Base-by-base conservation (phyloP, 2,113 vertebrate species). In the Microtus richardsoni region DNA sequence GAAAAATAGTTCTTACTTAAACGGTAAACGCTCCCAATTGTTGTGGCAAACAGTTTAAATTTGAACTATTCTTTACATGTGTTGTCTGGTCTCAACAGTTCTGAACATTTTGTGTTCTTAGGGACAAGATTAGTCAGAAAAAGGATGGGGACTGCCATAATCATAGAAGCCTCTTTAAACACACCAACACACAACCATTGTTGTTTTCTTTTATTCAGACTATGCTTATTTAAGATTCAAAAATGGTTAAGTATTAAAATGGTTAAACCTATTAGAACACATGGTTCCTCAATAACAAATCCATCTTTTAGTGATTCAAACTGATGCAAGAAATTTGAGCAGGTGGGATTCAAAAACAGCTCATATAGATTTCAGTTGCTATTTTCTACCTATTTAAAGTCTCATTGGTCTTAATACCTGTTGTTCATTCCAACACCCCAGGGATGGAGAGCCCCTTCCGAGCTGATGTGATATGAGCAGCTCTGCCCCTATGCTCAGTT, bases 111-210 rank as follows among this genome's bases (percentile, higher is more conserved):
- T 82, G 11, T 96, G 89, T 96, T 96, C 95, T 91, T 96, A 95
- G 93, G 90, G 90, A 94, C 90, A 96, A 90, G 90, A 96, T 85
- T 96, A 96, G 95, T 78, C 94, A 87, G 73, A 90, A 58, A 83
- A 79, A 96, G 91, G 74, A 97, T 75, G 47, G 93, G 90, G 88
- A 92, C 95, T 97, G 96, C 96, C 96, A 97, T 96, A 97, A 96
- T 97, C 97, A 98, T 96, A 41, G 73, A 89, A 44, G 68, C 64
- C 83, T 96, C 93, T 96, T 90, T 68, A 82, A 74, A 79, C 74
- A 94, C 62, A 94, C 49, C 75, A 84, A 91, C 47, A 94, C 73
- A 94, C 66, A 91, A 41, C 28, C 52, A 89, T 66, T 88, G 73
- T 49, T 95, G 28, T 80, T 93, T 92, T 73, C 62, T 83, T 58